Evolutionary conservation across 2,113 vertebrate species (phyloP), one percentile per base, ranked within the genome.

Genomic region (Pterophyllum scalare): DNA sequence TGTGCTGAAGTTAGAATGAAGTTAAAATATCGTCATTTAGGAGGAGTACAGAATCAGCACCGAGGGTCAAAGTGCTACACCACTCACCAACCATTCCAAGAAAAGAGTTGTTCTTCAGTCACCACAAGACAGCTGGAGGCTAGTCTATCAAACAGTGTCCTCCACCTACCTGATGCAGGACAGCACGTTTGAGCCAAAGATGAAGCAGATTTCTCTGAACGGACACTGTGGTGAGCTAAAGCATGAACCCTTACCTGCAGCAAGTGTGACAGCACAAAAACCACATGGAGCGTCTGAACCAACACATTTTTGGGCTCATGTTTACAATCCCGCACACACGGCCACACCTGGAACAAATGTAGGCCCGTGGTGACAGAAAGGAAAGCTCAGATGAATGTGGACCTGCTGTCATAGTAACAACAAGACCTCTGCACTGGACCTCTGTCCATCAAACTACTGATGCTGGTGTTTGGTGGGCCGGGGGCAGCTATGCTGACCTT

Each of bases 401-500:
- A 40, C 61, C 22, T 40, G 33, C 61, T 22, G 19, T 6, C 38
- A 38, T 22, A 64, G 61, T 1, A 64, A 40, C 40, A 65, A 2
- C 3, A 1, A 22, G 26, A 74, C 13, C 17, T 28, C 17, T 6
- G 2, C n/a, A 3, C 56, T 11, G n/a, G 19, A 22, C 35, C 35
- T 46, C 64, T 72, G 15, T 52, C 31, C 59, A 19, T 11, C 26
- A 59, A 20, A 77, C 22, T 33, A 4, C 49, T 60, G 56, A 6
- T 33, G 57, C 60, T 77, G 58, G 8, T 14, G 49, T 3, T 38
- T 11, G 49, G 35, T n/a, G 19, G 14, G 8, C 2, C 13, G 54
- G 10, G 20, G 22, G 13, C 14, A 10, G 13, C 13, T 2, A 17
- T 46, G 28, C 91, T 94, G 87, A 99, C 98, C 98, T 99, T 99